These are phyloP conservation scores for Scytalopus superciliaris DNA, from an alignment of 2,113 vertebrate genomes.

Conservation along the genomic window DNA sequence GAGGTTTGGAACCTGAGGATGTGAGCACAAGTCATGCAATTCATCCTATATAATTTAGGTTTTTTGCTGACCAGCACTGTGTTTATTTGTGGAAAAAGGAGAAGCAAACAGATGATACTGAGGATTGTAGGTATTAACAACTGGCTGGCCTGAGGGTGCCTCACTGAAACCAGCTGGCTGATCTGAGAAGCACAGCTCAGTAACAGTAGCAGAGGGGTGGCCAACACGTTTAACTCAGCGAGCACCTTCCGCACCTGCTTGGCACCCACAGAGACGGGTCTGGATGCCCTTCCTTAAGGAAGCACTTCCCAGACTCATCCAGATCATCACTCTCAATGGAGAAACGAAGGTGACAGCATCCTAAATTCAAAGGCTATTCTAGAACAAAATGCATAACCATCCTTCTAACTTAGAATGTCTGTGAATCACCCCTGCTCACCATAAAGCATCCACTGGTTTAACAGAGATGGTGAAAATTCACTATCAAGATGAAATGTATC, in stretches of 20 bases:
- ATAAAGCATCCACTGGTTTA: accelerated
- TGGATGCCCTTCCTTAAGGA: not conserved
- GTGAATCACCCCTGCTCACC: accelerated
- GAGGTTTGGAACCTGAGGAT: not conserved
- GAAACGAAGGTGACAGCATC: not conserved
- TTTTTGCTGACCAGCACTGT: not conserved
- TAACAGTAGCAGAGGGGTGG: not conserved
- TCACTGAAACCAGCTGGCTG: not conserved
- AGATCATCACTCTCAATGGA: not conserved
- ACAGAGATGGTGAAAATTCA: not conserved
- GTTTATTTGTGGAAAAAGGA: not conserved
- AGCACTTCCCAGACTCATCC: not conserved
- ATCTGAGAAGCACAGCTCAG: not conserved
- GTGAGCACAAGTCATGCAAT: not conserved
- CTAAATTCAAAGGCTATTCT: not conserved
- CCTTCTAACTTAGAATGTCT: not conserved
- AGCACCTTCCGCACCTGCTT: not conserved
- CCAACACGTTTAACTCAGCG: accelerated
- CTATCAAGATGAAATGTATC: accelerated
- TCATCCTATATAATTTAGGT: not conserved
- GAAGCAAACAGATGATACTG: not conserved
- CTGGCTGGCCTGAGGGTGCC: not conserved
- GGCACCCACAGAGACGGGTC: accelerated
- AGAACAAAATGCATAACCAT: not conserved
- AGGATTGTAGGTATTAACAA: not conserved